Conservation (phyloP, 23 tunicate genomes). For the Aplidium turbinatum region DNA sequence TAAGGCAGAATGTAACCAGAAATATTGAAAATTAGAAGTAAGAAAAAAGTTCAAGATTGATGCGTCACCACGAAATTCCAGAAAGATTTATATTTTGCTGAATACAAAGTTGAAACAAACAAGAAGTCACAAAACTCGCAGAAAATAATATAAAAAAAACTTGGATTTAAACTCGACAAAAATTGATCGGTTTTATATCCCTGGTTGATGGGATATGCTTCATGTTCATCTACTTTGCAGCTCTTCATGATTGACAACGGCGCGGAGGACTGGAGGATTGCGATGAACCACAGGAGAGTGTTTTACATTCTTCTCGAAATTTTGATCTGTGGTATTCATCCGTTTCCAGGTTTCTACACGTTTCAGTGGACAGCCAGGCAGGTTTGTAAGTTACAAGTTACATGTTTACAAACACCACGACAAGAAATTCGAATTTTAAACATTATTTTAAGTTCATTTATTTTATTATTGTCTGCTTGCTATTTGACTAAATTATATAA, state of each 20-base stretch:
- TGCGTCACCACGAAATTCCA: no score
- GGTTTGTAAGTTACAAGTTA: conserved; percentile 27
- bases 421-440: no score
- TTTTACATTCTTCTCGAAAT: conserved; percentile 73
- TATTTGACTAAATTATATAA: no score
- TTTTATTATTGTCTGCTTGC: no score
- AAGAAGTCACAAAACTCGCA: no score
- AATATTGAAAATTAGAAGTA: no score
- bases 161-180: background rate
- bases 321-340: conserved; percentile 80
- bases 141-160: background rate
- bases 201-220: background rate
- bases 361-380: conserved; percentile 88
- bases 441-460: no score
- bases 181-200: background rate
- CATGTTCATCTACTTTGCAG: conserved; percentile 49
- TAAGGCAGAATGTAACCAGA: no score
- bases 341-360: conserved; percentile 80
- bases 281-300: conserved; percentile 84
- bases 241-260: conserved; percentile 98
- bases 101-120: no score
- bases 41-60: no score
- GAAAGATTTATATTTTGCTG: no score
- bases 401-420: no score
- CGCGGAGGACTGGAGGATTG: conserved; percentile 98